These are phyloP conservation scores for Ceryle rudis DNA, from an alignment of 2,797 vertebrate species.

Conservation along the genomic window DNA sequence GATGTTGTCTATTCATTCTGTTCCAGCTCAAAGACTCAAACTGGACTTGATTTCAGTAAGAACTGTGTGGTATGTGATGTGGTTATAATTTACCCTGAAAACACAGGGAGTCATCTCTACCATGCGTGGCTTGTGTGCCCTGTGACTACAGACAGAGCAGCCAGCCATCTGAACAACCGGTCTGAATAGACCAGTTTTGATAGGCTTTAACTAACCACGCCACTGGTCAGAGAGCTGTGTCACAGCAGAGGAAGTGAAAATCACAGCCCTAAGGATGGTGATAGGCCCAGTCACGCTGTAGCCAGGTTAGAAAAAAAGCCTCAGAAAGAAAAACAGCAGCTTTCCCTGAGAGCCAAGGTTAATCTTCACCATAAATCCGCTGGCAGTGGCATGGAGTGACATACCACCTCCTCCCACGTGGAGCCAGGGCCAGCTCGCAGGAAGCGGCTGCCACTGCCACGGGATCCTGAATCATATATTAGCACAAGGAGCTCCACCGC, in stretches of 20 bases:
- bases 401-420: accelerated
- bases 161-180: neutral
- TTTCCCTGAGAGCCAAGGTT: neutral
- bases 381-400: neutral
- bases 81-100: neutral
- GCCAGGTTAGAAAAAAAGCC: neutral
- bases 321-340: neutral
- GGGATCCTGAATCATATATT: neutral
- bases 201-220: neutral
- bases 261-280: accelerated
- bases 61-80: accelerated
- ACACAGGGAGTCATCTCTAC: neutral
- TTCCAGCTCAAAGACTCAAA: constrained; percentile 12
- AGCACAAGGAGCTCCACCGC: neutral
- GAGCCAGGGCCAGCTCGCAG: accelerated
- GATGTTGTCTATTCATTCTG: constrained; percentile 19
- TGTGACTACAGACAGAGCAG: neutral
- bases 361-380: neutral
- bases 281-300: accelerated
- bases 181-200: neutral
- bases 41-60: neutral
- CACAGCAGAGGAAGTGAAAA: accelerated
- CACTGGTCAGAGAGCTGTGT: accelerated
- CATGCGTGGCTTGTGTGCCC: accelerated
- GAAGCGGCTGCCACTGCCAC: accelerated